These are phyloP conservation scores for Parnassius mnemosyne DNA, from an alignment of 2,888 invertebrate genomes.

Conservation along the genomic window DNA sequence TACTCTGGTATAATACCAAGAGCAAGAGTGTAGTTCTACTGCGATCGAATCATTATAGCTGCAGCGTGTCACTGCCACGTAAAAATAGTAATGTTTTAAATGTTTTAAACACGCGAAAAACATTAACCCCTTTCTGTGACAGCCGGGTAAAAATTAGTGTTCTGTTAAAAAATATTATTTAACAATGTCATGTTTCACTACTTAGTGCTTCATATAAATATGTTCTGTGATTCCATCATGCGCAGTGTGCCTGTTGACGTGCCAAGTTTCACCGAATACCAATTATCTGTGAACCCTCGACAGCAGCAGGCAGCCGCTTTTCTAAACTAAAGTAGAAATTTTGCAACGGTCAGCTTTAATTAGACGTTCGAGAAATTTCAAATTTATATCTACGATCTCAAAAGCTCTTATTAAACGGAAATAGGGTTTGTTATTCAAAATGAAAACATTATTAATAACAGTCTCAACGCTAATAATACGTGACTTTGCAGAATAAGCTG, in stretches of 20 bases:
- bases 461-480: conserved; percentile 19
- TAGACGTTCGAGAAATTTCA: conserved; percentile 13
- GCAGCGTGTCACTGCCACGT: too few relatives aligned
- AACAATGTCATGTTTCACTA: too few relatives aligned
- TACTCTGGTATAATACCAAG: too few relatives aligned
- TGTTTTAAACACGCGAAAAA: too few relatives aligned
- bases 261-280: conserved; percentile 14
- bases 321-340: conserved; percentile 7
- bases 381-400: conserved; percentile 2
- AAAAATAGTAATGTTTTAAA: too few relatives aligned
- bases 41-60: too few relatives aligned
- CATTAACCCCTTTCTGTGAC: too few relatives aligned
- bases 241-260: conserved; percentile 11
- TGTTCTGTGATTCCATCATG: conserved; percentile 17
- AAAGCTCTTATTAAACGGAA: neutral
- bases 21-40: too few relatives aligned
- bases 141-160: too few relatives aligned
- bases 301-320: neutral
- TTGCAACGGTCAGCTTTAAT: conserved; percentile 20
- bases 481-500: conserved; percentile 25
- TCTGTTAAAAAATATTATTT: too few relatives aligned
- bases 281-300: conserved; percentile 10
- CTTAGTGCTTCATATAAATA: neutral
- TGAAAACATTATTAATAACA: neutral
- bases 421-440: conserved; percentile 8